These are phyloP conservation scores for Mastomys coucha DNA, from an alignment of 2,113 vertebrate genomes.

Conservation along the genomic window DNA sequence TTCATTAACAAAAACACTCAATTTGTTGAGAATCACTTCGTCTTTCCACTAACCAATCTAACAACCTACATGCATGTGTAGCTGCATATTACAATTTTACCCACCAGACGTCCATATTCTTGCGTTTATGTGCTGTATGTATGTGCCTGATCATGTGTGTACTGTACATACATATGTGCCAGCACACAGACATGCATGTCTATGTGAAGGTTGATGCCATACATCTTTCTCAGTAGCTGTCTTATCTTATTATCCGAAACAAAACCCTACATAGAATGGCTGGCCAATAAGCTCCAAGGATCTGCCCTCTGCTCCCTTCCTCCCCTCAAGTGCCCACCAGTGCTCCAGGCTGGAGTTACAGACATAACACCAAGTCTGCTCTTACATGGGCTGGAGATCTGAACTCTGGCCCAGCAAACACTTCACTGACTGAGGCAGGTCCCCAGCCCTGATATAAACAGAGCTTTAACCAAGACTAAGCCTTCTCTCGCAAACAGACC, in stretches of 20 bases:
- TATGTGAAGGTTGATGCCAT: neutral
- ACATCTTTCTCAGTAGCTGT: neutral
- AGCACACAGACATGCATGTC: neutral
- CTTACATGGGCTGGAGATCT: neutral
- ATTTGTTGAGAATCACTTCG: neutral
- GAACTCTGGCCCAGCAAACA: neutral
- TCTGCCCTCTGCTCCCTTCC: neutral
- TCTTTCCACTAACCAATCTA: neutral
- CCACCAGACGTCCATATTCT: neutral
- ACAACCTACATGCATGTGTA: neutral
- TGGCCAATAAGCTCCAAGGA: neutral
- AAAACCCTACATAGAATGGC: neutral
- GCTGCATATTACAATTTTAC: neutral
- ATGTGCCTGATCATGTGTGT: neutral
- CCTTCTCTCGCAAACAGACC: neutral
- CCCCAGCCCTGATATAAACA: neutral
- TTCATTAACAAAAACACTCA: neutral
- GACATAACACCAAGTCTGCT: neutral
- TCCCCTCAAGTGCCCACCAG: neutral
- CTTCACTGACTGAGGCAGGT: neutral
- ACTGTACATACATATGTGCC: neutral
- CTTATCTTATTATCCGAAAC: neutral
- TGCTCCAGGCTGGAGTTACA: neutral
- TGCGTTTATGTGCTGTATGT: neutral
- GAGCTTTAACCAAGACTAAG: neutral